phyloP scores from a whole-genome alignment of 2,113 vertebrate genomes.

The Trematomus loennbergii region DNA sequence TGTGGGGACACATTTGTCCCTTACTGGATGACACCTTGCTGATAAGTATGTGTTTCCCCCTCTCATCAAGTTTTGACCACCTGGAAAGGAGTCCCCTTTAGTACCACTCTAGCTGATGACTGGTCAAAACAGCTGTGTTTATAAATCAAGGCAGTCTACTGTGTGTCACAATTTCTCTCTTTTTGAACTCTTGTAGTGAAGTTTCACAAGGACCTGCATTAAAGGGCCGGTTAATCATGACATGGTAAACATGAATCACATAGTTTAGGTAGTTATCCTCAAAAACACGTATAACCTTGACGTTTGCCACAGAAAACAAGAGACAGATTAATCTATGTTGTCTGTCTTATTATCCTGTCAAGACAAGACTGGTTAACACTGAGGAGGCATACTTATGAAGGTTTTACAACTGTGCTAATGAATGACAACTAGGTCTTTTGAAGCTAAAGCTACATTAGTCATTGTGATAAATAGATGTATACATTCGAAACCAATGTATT shows the following conservation, averaged over 20 bases:
- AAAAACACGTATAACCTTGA: background rate
- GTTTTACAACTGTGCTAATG: background rate
- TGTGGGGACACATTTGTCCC: conserved; percentile 43
- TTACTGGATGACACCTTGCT: conserved; percentile 28
- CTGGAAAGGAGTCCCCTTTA: conserved; percentile 62
- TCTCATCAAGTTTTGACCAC: conserved; percentile 64
- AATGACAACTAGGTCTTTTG: background rate
- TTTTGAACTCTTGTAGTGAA: conserved; percentile 1
- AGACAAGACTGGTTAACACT: background rate
- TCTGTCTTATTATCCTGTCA: background rate
- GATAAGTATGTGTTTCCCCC: conserved; percentile 52
- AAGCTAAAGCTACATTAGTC: too few species aligned
- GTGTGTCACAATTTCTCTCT: background rate
- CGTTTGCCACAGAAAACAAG: background rate
- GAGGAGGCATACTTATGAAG: background rate
- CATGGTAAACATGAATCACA: background rate
- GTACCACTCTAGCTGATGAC: conserved; percentile 39
- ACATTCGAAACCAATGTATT: background rate
- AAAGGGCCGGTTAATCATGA: background rate
- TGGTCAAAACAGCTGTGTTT: conserved; percentile 65
- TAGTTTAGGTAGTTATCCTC: background rate
- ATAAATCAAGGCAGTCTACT: conserved; percentile 17
- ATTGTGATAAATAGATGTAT: too few species aligned
- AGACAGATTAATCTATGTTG: background rate
- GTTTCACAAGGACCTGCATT: background rate